Conservation (phyloP, 2,113 vertebrate species). For the Apteryx mantelli region DNA sequence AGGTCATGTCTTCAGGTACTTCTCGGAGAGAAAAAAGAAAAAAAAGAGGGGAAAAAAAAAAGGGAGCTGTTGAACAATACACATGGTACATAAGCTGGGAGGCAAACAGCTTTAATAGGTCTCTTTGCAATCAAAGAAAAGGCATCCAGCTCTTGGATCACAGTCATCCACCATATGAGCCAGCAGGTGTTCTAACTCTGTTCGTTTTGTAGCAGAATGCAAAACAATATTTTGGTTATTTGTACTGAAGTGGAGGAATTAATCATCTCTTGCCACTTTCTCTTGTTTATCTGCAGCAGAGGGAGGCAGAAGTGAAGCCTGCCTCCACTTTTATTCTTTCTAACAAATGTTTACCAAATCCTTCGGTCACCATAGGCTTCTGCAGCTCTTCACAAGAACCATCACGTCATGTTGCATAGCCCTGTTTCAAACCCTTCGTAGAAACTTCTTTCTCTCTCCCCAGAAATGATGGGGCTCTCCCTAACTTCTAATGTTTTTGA, state of each 20-base stretch:
- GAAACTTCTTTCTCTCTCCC: not conserved
- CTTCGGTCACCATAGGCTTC: not conserved
- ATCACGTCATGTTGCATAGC: not conserved
- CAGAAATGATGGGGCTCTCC: not conserved
- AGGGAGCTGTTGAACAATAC: slow-evolving; percentile 13
- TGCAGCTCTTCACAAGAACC: not conserved
- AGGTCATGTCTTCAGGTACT: not conserved
- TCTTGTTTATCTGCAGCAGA: not conserved
- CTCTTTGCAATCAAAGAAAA: not conserved
- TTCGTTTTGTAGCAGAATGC: not conserved
- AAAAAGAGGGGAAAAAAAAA: not conserved
- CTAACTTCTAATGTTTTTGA: not conserved
- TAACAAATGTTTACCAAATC: not conserved
- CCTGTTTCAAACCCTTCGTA: not conserved
- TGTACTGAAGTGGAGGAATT: not conserved
- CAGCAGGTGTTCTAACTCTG: not conserved
- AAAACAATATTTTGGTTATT: not conserved
- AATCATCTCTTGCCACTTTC: not conserved
- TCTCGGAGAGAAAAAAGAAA: not conserved
- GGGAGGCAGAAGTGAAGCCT: not conserved
- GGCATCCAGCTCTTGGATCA: accelerated
- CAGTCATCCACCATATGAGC: not conserved
- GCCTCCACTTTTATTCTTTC: not conserved
- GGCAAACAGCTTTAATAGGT: not conserved
- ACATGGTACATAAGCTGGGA: not conserved